These are phyloP conservation scores for Ganaspis brasiliensis DNA, from an alignment of 2,888 invertebrate genomes.

Conservation along the genomic window DNA sequence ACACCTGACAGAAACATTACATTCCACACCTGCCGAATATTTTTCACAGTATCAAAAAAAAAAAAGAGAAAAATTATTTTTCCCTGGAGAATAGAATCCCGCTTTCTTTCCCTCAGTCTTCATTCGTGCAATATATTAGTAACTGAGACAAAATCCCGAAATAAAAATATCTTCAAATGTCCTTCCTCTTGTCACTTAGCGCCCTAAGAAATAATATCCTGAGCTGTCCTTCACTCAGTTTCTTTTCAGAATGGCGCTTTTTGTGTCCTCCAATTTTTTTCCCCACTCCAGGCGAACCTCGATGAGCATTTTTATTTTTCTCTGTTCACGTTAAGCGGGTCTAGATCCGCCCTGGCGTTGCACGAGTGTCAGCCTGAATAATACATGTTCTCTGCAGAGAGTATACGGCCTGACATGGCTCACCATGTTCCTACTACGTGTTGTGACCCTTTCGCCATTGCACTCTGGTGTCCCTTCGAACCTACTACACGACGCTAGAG, in stretches of 20 bases:
- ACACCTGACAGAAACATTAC: too few relatives aligned
- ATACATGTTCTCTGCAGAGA: conserved; percentile 75
- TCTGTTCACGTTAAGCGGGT: background rate
- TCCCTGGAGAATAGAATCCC: background rate
- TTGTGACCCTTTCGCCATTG: conserved; percentile 55
- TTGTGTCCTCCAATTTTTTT: background rate
- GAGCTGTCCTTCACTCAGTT: background rate
- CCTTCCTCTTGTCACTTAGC: conserved; percentile 75
- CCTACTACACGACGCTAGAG: background rate
- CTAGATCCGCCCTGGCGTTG: conserved; percentile 62
- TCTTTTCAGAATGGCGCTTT: background rate
- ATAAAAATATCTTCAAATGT: conserved; percentile 71
- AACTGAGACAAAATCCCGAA: conserved; percentile 16
- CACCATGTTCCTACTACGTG: conserved; percentile 62
- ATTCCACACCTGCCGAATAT: background rate
- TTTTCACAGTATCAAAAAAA: background rate
- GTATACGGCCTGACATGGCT: conserved; percentile 70
- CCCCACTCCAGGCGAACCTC: background rate
- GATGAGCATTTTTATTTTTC: conserved; percentile 30
- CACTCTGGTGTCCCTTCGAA: conserved; percentile 1
- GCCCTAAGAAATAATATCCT: conserved; percentile 74
- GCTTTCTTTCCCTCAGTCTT: background rate
- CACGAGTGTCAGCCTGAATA: conserved; percentile 77
- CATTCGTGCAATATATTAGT: conserved; percentile 10
- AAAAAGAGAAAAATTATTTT: background rate